Evolutionary conservation across 2,113 vertebrate genomes (phyloP).

Genomic region (Paramisgurnus dabryanus): DNA sequence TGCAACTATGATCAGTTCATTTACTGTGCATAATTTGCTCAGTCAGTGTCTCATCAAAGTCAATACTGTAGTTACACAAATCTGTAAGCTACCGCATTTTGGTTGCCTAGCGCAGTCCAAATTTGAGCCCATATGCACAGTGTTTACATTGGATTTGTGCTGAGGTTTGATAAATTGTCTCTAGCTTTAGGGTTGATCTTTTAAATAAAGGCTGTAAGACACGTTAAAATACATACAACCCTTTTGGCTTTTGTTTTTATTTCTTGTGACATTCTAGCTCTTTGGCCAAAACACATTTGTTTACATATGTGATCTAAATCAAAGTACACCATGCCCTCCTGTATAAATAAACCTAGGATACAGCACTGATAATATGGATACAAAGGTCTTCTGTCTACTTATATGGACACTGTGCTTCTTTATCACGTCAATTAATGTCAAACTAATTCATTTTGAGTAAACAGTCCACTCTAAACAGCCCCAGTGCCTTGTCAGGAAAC

Average conservation of each 20-base stretch:
- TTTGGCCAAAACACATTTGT: not conserved
- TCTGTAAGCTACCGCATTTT: not conserved
- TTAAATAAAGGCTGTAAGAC: not conserved
- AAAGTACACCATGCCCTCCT: not conserved
- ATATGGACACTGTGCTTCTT: constrained; percentile 34
- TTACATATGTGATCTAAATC: not conserved
- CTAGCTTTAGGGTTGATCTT: not conserved
- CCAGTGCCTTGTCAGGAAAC: constrained; percentile 26
- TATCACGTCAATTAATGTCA: constrained; percentile 55
- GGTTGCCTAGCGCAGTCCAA: not conserved
- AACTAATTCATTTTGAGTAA: constrained; percentile 55
- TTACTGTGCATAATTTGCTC: too few relatives aligned
- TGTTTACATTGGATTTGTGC: constrained; percentile 5
- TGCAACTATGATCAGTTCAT: too few relatives aligned
- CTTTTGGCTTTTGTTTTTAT: not conserved
- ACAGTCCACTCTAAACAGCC: constrained; percentile 35
- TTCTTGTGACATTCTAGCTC: not conserved
- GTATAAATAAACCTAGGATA: constrained; percentile 28
- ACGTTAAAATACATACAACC: too few relatives aligned
- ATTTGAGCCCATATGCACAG: not conserved
- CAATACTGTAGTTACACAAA: not conserved
- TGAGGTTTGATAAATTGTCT: not conserved
- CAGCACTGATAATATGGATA: constrained; percentile 31
- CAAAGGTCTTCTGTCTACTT: constrained; percentile 37
- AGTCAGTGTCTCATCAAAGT: not conserved